Percentiles rank a stretch among this genome's conserved stretches.
Evolutionary conservation across 2,113 vertebrate genomes (phyloP).

Genomic region (Clupea harengus): DNA sequence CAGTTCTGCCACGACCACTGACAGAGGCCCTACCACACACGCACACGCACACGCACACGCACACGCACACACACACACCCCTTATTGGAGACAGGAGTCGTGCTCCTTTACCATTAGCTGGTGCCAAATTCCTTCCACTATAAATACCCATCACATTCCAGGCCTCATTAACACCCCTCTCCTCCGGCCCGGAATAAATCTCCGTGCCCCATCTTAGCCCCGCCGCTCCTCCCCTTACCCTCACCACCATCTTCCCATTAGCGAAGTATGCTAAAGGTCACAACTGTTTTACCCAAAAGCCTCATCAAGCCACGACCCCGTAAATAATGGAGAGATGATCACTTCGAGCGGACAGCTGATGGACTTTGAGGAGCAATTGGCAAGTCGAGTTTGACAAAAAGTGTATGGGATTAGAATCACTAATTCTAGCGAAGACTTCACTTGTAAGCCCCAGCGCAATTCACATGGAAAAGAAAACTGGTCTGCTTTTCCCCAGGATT

Average conservation of each 20-base stretch:
- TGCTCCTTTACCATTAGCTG: background rate
- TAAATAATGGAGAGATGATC: background rate
- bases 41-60: background rate
- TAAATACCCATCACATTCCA: constrained; percentile 15
- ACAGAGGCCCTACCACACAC: background rate
- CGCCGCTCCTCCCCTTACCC: background rate
- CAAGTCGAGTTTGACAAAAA: background rate
- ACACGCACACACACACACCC: background rate
- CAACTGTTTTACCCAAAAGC: background rate
- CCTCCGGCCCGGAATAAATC: background rate
- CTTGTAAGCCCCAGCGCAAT: background rate
- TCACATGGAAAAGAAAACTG: background rate
- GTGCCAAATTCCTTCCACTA: background rate
- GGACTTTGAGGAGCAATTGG: background rate
- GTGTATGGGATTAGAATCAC: background rate
- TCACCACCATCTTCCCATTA: background rate
- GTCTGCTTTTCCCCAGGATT: background rate
- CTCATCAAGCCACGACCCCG: background rate
- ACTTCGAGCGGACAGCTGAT: too few relatives aligned
- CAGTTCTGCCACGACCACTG: background rate
- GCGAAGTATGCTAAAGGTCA: background rate
- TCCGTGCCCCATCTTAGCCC: background rate
- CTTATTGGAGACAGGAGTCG: constrained; percentile 5
- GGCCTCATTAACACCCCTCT: background rate
- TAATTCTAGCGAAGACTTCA: background rate